Conservation (phyloP, 2,113 vertebrate species). For the Crotalus viridis region DNA sequence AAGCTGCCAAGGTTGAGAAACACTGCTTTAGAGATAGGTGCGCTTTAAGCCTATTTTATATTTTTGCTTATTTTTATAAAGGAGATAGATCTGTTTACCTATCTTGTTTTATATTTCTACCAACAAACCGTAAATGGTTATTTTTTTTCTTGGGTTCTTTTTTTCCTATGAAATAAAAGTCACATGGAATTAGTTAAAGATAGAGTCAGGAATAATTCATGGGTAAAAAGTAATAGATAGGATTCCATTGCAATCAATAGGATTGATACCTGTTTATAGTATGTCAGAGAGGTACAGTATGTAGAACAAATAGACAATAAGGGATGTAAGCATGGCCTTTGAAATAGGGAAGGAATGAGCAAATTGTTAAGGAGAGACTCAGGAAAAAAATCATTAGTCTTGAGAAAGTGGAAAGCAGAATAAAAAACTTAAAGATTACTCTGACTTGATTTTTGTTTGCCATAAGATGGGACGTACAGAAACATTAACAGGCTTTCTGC, state of each 20-base stretch:
- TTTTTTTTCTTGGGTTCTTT: too few species aligned
- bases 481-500: not conserved
- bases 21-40: not conserved
- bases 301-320: not conserved
- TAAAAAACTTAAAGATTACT: not conserved
- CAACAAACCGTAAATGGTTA: not conserved
- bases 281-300: not conserved
- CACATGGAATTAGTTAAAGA: not conserved
- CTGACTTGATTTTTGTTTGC: not conserved
- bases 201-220: not conserved
- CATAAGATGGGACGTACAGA: not conserved
- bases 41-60: not conserved
- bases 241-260: not conserved
- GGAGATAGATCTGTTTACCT: not conserved
- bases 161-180: not conserved
- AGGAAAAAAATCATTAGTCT: not conserved
- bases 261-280: not conserved
- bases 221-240: too few species aligned
- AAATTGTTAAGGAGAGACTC: not conserved
- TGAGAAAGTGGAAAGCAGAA: not conserved
- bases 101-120: not conserved
- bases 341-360: not conserved
- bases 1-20: not conserved
- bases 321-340: not conserved
- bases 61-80: not conserved